Evolutionary conservation across 2,113 vertebrate genomes (phyloP), one percentile per base, ranked within the genome.

Genomic region (Paramormyrops kingsleyae): DNA sequence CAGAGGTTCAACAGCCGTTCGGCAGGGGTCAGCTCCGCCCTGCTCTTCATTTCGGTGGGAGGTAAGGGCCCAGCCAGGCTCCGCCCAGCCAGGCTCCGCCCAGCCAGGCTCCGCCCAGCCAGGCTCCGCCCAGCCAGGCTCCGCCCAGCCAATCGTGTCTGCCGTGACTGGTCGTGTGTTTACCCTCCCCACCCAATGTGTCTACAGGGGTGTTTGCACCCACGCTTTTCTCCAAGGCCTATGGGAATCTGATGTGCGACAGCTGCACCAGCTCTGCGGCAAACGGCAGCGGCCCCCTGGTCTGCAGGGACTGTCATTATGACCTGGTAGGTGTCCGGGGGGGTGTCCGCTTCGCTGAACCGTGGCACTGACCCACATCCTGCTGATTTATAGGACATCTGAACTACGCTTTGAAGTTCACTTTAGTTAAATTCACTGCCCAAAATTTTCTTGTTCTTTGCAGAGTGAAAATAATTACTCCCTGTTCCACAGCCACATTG

Each of bases 21-120:
- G 0, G 97, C 97, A 0, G 97, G 97, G 0, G 96, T 98, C 90
- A 96, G 97, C 93, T 97, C 97, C 0, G 96, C 97, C 7, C 92
- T 98, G 90, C 97, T 98, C 89, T 98, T 98, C 92, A 96, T 98
- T 53, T 98, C 97, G 0, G 94, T 98, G 21, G 97, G 97, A 95
- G 97, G 97, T 97, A 90, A 94, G 95, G 1, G 5, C 44, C 13
- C 74, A n/a, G 52, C 8, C 70, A 19, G 80, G 12, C 17, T n/a
- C 9, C 7, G 42, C 56, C 42, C 21, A 86, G 50, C 2, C 66
- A 17, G n/a, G n/a, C n/a, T n/a, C 9, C 7, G 42, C 56, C 42
- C 21, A 86, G 50, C 2, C 66, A 17, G n/a, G n/a, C n/a, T n/a
- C n/a, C n/a, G 5, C 44, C 13, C 74, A n/a, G 52, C 8, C 70